phyloP scores from a whole-genome alignment of 92 coral and sea anemone species.

The Parazoanthus darwini region DNA sequence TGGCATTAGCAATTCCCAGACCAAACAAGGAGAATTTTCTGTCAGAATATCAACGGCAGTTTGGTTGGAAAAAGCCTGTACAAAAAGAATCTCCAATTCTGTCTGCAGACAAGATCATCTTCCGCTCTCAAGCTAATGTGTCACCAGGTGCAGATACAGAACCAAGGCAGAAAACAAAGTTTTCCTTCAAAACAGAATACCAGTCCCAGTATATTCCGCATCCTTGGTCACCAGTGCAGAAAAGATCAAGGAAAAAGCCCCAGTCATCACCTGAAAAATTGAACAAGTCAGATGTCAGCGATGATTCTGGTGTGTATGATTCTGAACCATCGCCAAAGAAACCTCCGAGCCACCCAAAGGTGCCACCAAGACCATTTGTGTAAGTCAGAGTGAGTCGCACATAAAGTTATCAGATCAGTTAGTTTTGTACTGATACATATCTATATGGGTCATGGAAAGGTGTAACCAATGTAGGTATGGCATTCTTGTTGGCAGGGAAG shows the following conservation, averaged over 20 bases:
- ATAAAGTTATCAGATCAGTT: no score
- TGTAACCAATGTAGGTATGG: no score
- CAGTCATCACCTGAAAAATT: neutral
- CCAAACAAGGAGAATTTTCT: slow-evolving; percentile 50
- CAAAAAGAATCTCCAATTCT: slow-evolving; percentile 60
- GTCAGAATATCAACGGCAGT: slow-evolving; percentile 68
- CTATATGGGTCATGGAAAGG: no score
- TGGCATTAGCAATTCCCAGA: slow-evolving; percentile 48
- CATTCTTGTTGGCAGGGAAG: no score
- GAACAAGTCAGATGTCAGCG: slow-evolving; percentile 8
- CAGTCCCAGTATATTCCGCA: slow-evolving; percentile 61
- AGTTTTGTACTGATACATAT: no score
- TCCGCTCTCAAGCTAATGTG: slow-evolving; percentile 48
- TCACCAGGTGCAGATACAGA: slow-evolving; percentile 43
- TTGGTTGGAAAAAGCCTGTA: slow-evolving; percentile 64
- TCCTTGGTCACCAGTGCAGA: slow-evolving; percentile 35
- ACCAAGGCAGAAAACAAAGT: slow-evolving; percentile 22
- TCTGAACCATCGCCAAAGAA: slow-evolving; percentile 25
- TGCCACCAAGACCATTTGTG: slow-evolving; percentile 33
- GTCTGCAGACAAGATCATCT: slow-evolving; percentile 60
- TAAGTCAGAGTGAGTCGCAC: slow-evolving; percentile 8
- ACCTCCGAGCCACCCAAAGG: slow-evolving; percentile 4
- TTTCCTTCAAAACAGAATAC: slow-evolving; percentile 65
- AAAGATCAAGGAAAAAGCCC: neutral
- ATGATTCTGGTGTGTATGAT: slow-evolving; percentile 28